Conservation (phyloP, 2,797 vertebrate genomes). For the Periophthalmus magnuspinnatus region DNA sequence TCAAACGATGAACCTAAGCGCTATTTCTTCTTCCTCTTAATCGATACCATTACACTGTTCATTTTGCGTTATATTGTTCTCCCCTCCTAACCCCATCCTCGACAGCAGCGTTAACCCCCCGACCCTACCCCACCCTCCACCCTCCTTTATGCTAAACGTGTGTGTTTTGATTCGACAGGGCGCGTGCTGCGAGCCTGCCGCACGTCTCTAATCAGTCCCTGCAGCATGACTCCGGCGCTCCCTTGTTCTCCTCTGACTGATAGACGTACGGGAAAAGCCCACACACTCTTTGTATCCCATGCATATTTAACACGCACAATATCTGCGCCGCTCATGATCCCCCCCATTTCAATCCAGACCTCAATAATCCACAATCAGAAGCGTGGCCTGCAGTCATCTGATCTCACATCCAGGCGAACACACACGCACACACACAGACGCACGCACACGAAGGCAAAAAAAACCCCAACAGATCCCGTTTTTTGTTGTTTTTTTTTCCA, state of each 20-base stretch:
- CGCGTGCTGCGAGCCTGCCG: slow-evolving; percentile 27
- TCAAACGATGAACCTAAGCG: no score
- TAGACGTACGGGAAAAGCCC: slow-evolving; percentile 41
- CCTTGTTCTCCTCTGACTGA: slow-evolving; percentile 28
- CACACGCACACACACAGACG: slow-evolving; percentile 22
- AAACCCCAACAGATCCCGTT: no score
- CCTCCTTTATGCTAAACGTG: slow-evolving; percentile 20
- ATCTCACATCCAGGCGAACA: slow-evolving; percentile 25
- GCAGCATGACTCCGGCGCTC: slow-evolving; percentile 47
- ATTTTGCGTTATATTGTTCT: neutral
- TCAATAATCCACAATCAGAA: slow-evolving; percentile 52
- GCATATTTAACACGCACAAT: slow-evolving; percentile 61
- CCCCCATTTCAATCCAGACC: slow-evolving; percentile 52
- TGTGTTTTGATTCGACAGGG: slow-evolving; percentile 39
- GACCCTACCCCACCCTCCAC: no score
- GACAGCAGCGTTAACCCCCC: slow-evolving; percentile 27
- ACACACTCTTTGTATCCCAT: slow-evolving; percentile 50
- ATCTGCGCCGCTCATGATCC: slow-evolving; percentile 59
- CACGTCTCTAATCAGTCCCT: slow-evolving; percentile 43
- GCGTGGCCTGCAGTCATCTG: slow-evolving; percentile 43
- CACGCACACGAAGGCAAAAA: slow-evolving; percentile 24
- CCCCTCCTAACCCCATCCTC: slow-evolving; percentile 24
- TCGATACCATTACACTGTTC: neutral
- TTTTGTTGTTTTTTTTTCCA: no score
- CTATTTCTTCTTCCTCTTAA: neutral